Base-by-base conservation (phyloP, 1,140 invertebrate genomes). In the Parasteatoda tepidariorum region DNA sequence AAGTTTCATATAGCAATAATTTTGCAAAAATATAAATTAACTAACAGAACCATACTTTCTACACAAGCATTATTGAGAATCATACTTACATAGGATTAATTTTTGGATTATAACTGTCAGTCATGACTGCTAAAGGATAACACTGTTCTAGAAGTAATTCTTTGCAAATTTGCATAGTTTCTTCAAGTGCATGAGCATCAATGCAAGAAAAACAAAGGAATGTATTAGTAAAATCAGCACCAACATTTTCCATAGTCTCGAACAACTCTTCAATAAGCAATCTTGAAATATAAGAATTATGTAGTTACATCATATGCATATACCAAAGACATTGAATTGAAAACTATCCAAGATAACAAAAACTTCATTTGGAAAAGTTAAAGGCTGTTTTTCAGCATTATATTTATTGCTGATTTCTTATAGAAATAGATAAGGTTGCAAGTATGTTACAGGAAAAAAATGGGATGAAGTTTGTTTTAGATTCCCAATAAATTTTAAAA, bases 211-310 rank as follows among this genome's bases (percentile, higher is more conserved):
- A 87, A 86, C 91, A 90, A 68, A 91, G 88, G 85, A 93, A 93
- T 2, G 90, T 91, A 84, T 91, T 91, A 2, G 92, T 93, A 85
- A 93, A 93, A 87, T 93, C 92, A 2, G 92, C 90, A 30, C 90
- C 90, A 24, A 90, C 92, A 28, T 91, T 90, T 85, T 91, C 89
- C 92, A 93, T 92, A 86, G 92, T 91, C 62, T 91, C 88, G 9
- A 93, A 87, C 11, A 93, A 88, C 64, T 90, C 89, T 38, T 91
- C 89, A 4, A 93, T 86, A 41, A 93, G 85, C 31, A 88, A 76
- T 85, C 88, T 84, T 87, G 85, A 85, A 61, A 28, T 68, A 54
- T 26, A 83, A n/a, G 13, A 62, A 54, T 9, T n/a, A 59, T 34
- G 28, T 22, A 75, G 15, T 0, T 5, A 64, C 9, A 68, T 2